Evolutionary conservation across 2,797 vertebrate genomes (phyloP).

Genomic region (Acestrorhynchus altus): DNA sequence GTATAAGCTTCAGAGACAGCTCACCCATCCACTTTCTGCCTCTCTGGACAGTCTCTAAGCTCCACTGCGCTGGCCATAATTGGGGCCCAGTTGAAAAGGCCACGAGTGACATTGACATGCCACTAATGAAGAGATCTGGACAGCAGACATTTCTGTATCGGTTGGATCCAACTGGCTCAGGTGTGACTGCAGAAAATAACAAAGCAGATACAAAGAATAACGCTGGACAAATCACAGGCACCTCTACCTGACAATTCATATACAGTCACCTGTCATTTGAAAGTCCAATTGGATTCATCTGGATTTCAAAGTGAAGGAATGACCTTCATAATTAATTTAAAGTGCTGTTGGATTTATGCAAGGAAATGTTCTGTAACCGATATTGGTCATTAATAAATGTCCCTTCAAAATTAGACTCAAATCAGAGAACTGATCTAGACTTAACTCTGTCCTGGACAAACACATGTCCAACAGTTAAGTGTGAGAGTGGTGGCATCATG

Average conservation of each 20-base stretch:
- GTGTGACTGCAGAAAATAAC: conserved; percentile 10
- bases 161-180: conserved; percentile 19
- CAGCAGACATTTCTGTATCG: conserved; percentile 20
- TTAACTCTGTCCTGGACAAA: too few species aligned
- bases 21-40: conserved; percentile 11
- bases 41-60: conserved; percentile 4
- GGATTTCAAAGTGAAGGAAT: too few species aligned
- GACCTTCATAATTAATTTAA: too few species aligned
- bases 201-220: background rate
- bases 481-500: too few species aligned
- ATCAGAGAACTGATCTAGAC: too few species aligned
- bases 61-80: conserved; percentile 35
- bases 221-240: background rate
- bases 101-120: conserved; percentile 44
- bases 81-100: conserved; percentile 45
- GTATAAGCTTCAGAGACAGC: conserved; percentile 11
- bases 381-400: too few species aligned
- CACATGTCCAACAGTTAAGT: too few species aligned
- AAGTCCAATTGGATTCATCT: background rate
- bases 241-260: background rate
- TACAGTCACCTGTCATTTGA: background rate
- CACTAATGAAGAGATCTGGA: conserved; percentile 48
- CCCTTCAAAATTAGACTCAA: too few species aligned
- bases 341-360: too few species aligned
- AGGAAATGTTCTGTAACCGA: too few species aligned